A percentile compares a stretch with the other conserved stretches of the same genome.
Conservation (phyloP, 2,888 invertebrate species). For the Lochmaea capreae region DNA sequence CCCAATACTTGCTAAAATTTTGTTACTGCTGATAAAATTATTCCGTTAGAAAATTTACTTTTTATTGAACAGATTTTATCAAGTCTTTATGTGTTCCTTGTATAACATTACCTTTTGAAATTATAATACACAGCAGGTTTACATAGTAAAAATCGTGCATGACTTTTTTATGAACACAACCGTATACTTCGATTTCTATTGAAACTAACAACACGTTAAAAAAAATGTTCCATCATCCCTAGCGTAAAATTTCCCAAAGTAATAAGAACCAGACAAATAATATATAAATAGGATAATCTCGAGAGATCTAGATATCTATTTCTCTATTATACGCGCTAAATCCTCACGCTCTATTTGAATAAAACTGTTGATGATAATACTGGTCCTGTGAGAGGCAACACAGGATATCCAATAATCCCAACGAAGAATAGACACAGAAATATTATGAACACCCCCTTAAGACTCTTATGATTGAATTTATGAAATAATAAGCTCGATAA, state of each 20-base stretch:
- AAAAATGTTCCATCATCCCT: background rate
- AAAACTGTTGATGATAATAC: slow-evolving; percentile 21
- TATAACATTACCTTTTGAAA: no score
- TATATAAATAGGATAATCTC: slow-evolving; percentile 31
- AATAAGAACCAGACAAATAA: slow-evolving; percentile 8
- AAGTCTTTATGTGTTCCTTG: no score
- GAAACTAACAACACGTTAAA: no score
- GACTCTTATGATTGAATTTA: slow-evolving; percentile 44
- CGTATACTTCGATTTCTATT: no score
- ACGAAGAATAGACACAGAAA: slow-evolving; percentile 12
- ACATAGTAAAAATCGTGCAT: no score
- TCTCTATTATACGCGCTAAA: slow-evolving; percentile 17
- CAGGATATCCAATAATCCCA: slow-evolving; percentile 26
- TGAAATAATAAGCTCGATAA: slow-evolving; percentile 47
- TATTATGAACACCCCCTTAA: slow-evolving; percentile 27
- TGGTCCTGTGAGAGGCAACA: slow-evolving; percentile 15
- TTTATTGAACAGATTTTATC: no score
- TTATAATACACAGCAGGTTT: no score
- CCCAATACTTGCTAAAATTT: no score
- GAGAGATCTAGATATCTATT: slow-evolving; percentile 22
- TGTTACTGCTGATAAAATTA: no score
- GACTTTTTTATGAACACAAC: no score
- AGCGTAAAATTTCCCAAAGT: slow-evolving; percentile 1
- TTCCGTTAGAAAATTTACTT: no score
- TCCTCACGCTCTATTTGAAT: slow-evolving; percentile 26